Conservation (phyloP, 1,140 invertebrate species). For the Bombus confusus region DNA sequence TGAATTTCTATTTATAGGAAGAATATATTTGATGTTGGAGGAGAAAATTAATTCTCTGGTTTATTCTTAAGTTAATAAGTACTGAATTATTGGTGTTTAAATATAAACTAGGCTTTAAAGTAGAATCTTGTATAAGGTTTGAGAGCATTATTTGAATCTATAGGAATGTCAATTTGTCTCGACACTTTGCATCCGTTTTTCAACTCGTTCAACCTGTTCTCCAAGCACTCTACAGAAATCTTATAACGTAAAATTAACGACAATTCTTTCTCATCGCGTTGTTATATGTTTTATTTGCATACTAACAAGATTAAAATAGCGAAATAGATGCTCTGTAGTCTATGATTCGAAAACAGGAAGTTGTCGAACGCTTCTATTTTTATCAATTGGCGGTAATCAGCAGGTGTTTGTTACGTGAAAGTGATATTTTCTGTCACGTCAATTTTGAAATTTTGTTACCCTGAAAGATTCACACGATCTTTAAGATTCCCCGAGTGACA, state of each 20-base stretch:
- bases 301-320: not conserved
- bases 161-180: not conserved
- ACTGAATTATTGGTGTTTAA: not conserved
- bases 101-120: not conserved
- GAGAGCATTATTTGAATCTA: not conserved
- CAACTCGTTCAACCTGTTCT: conserved; percentile 9
- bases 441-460: not conserved
- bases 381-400: not conserved
- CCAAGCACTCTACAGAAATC: not conserved
- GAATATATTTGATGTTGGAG: not conserved
- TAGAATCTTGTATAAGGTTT: too few relatives aligned
- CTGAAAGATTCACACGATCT: not conserved
- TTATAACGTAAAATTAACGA: not conserved
- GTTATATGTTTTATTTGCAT: not conserved
- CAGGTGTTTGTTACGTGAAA: not conserved
- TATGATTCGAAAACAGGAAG: not conserved
- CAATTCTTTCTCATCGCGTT: not conserved
- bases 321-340: not conserved
- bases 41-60: not conserved
- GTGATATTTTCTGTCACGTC: not conserved
- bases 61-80: not conserved
- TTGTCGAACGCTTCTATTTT: not conserved
- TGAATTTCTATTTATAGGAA: not conserved
- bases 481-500: not conserved
- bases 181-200: not conserved